phyloP scores from a whole-genome alignment of 2,113 vertebrate species.

The Caloenas nicobarica region DNA sequence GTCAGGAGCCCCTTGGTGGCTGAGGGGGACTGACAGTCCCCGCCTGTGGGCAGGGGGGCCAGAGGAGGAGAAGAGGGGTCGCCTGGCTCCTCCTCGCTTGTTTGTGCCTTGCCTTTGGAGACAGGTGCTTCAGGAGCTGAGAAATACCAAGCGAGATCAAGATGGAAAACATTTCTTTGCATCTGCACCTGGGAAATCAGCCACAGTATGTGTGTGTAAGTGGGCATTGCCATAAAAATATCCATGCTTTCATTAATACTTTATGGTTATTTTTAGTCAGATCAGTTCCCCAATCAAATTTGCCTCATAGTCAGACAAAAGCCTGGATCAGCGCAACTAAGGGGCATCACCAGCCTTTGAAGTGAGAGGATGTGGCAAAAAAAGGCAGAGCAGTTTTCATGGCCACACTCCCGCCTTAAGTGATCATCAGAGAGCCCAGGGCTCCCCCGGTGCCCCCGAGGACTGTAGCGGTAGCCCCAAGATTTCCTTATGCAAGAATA shows the following conservation, averaged over 20 bases:
- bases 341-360: background rate
- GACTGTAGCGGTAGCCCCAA: background rate
- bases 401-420: background rate
- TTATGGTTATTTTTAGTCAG: background rate
- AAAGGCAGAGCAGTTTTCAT: rapidly evolving
- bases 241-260: background rate
- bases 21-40: background rate
- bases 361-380: background rate
- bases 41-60: rapidly evolving
- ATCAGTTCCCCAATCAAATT: background rate
- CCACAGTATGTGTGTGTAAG: background rate
- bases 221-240: background rate
- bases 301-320: background rate
- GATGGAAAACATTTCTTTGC: background rate
- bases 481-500: background rate
- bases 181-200: background rate
- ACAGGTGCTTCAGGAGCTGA: background rate
- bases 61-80: background rate
- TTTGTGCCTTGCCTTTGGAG: background rate
- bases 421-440: background rate
- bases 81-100: background rate
- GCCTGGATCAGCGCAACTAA: background rate
- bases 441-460: background rate
- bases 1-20: background rate
- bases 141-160: background rate